Base-by-base conservation (phyloP, 2,113 vertebrate species). In the Lepus americanus region DNA sequence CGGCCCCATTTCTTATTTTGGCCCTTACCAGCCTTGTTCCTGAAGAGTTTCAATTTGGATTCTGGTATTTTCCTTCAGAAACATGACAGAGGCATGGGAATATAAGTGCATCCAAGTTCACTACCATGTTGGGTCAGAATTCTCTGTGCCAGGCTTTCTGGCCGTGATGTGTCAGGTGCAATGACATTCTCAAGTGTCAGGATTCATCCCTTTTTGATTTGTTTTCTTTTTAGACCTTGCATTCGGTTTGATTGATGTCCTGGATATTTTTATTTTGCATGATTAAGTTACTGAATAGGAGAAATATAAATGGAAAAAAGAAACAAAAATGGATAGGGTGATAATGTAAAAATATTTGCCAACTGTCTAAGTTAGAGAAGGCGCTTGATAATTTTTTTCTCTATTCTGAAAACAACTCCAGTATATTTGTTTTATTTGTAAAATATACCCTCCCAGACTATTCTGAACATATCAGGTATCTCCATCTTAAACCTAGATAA, bases 391-490 rank as follows among this genome's bases (percentile, higher is more conserved):
- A 53, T 20, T 29, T 83, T 81, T 81, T 76, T 39, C 31, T 61
- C 4, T 27, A 49, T 89, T 87, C 66, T 87, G 55, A 80, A 94
- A 51, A n/a, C 44, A 66, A 49, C 22, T 64, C 49, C 17, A 69
- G 69, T 69, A 13, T 53, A 79, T 94, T 14, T 83, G 13, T 91
- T 88, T n/a, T n/a, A 63, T 64, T 87, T 88, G 27, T 19, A 93
- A 95, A 87, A 63, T 13, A 84, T 10, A 70, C 19, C 9, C 20
- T 64, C 95, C 31, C 36, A 55, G 31, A 31, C 8, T 82, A 22
- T 13, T 89, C 13, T 69, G 55, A 79, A 70, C 86, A 39, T 83
- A n/a, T 11, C 31, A 66, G 29, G 9, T 87, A 73, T 14, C 10
- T 72, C 36, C 17, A 44, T 73, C 29, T 87, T 89, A 83, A 91